These are phyloP conservation scores for Bradypodion ventrale DNA, from an alignment of 2,797 vertebrate genomes.

Conservation along the genomic window DNA sequence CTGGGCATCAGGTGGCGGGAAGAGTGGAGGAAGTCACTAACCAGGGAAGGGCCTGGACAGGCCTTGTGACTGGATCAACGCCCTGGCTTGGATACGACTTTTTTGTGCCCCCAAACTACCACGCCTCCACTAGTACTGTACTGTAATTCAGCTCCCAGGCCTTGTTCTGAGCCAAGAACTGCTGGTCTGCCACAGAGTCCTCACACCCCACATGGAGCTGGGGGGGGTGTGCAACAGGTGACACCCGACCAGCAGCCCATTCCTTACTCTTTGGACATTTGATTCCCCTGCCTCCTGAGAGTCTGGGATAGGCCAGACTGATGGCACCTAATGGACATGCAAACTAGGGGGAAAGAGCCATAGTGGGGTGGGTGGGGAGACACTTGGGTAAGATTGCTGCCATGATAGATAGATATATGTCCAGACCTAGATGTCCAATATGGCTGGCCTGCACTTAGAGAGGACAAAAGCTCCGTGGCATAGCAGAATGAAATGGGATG, in stretches of 20 bases:
- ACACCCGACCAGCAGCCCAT: neutral
- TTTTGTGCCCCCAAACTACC: conserved; percentile 17
- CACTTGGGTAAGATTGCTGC: neutral
- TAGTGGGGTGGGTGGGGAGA: neutral
- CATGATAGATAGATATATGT: neutral
- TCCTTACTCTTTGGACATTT: conserved; percentile 3
- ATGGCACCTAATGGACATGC: neutral
- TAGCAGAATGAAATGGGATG: neutral
- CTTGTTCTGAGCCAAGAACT: conserved; percentile 10
- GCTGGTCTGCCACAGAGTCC: conserved; percentile 7
- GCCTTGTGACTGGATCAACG: neutral
- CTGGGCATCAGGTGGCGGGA: conserved; percentile 84
- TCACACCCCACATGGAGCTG: conserved; percentile 5
- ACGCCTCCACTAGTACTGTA: conserved; percentile 69
- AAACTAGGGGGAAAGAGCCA: neutral
- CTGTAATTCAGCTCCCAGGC: conserved; percentile 43
- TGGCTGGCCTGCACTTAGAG: conserved; percentile 6
- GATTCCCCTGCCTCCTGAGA: neutral
- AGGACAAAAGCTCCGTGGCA: conserved; percentile 28
- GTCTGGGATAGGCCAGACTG: neutral
- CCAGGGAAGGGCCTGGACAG: conserved; percentile 63
- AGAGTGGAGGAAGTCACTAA: conserved; percentile 84
- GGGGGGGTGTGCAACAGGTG: neutral
- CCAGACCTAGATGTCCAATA: neutral
- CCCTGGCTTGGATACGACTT: conserved; percentile 52